Evolutionary conservation across 2,113 vertebrate genomes (phyloP).

Genomic region (Cromileptes altivelis): DNA sequence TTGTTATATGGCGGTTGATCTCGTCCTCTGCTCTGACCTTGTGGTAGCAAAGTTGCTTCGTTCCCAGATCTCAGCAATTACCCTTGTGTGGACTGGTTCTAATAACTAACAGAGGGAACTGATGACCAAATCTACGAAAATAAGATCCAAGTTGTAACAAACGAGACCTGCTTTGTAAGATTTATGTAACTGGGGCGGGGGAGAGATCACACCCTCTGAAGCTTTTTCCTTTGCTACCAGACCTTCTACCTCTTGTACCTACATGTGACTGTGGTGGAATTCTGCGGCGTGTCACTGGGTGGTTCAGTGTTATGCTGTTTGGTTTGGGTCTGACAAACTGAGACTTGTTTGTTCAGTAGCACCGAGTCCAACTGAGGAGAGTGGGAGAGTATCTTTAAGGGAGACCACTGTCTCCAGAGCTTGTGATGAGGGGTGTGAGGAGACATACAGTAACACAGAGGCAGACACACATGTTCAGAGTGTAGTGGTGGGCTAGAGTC

Average conservation of each 20-base stretch:
- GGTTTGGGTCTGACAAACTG: slow-evolving; percentile 71
- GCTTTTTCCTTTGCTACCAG: not conserved
- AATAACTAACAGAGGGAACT: not conserved
- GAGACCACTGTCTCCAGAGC: slow-evolving; percentile 66
- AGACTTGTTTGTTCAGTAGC: slow-evolving; percentile 64
- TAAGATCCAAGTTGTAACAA: not conserved
- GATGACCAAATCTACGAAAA: not conserved
- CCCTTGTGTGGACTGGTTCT: not conserved
- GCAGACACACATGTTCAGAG: slow-evolving; percentile 16
- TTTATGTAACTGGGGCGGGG: not conserved
- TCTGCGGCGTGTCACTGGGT: slow-evolving; percentile 1
- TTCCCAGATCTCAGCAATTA: not conserved
- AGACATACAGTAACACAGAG: slow-evolving; percentile 38
- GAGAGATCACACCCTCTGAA: not conserved
- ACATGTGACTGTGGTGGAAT: not conserved
- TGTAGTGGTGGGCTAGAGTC: slow-evolving; percentile 23
- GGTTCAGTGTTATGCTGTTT: slow-evolving; percentile 31
- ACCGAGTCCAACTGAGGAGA: slow-evolving; percentile 55
- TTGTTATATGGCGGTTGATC: too few species aligned
- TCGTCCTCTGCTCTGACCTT: not conserved
- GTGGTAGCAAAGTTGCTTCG: too few species aligned
- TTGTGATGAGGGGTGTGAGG: slow-evolving; percentile 49
- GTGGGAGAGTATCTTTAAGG: slow-evolving; percentile 62
- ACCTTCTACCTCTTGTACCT: not conserved
- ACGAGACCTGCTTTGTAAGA: not conserved